Evolutionary conservation across 2,797 vertebrate genomes (phyloP).

Genomic region (Lates japonicus): DNA sequence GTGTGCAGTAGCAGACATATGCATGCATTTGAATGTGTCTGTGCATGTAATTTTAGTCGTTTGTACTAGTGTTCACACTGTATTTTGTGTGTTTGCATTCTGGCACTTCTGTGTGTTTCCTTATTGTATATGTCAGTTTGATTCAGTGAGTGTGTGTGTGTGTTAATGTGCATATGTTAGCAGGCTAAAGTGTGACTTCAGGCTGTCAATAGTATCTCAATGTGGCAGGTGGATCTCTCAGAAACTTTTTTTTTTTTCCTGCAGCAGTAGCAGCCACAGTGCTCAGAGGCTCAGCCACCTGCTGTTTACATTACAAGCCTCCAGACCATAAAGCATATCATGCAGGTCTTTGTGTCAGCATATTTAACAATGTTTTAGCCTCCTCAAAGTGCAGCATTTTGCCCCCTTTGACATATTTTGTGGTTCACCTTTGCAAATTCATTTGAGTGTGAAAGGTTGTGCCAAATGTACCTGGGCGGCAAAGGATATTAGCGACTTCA

Average conservation of each 20-base stretch:
- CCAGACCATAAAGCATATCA: constrained; percentile 51
- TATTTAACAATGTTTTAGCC: constrained; percentile 45
- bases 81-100: constrained; percentile 11
- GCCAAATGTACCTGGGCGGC: constrained; percentile 11
- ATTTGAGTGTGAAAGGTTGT: constrained; percentile 40
- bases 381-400: constrained; percentile 21
- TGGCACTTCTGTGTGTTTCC: neutral
- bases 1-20: neutral
- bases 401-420: constrained; percentile 23
- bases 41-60: neutral
- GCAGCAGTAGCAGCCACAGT: constrained; percentile 3
- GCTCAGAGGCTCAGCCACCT: constrained; percentile 51
- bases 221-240: constrained; percentile 59
- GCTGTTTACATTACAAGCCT: constrained; percentile 55
- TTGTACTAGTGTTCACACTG: neutral
- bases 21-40: neutral
- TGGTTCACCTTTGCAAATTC: constrained; percentile 42
- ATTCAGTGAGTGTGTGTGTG: constrained; percentile 3
- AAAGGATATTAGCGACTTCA: constrained; percentile 53
- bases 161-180: constrained; percentile 10
- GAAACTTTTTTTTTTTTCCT: constrained; percentile 28
- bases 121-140: neutral
- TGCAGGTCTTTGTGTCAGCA: constrained; percentile 49
- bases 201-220: constrained; percentile 59
- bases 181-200: constrained; percentile 32